These are phyloP conservation scores for Dryobotodes eremita DNA, from an alignment of 2,888 invertebrate species.

Conservation along the genomic window DNA sequence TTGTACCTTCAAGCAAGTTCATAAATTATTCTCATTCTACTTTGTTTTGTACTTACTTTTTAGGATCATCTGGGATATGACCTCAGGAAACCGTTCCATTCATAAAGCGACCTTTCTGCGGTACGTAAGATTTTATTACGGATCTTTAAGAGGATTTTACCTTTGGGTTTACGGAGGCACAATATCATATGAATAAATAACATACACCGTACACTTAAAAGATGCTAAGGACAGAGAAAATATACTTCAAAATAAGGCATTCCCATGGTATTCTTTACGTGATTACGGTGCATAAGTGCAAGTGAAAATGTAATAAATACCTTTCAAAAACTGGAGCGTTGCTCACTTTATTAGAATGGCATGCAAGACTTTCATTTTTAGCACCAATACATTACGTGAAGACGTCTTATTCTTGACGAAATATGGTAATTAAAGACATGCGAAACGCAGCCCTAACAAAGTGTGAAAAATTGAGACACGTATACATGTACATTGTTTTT, in stretches of 20 bases:
- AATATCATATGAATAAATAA: conserved; percentile 61
- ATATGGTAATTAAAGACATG: conserved; percentile 64
- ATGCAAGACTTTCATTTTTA: conserved; percentile 70
- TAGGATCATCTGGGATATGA: conserved; percentile 47
- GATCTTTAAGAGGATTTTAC: conserved; percentile 51
- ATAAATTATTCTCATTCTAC: conserved; percentile 52
- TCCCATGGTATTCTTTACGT: conserved; percentile 42
- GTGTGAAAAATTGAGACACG: conserved; percentile 65
- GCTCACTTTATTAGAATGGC: conserved; percentile 55
- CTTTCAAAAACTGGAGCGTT: conserved; percentile 65
- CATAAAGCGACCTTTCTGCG: conserved; percentile 48
- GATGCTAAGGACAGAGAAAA: conserved; percentile 36
- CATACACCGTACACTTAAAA: conserved; percentile 43
- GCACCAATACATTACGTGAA: conserved; percentile 58
- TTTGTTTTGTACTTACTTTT: conserved; percentile 54
- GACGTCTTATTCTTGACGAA: conserved; percentile 44
- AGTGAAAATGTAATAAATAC: conserved; percentile 67
- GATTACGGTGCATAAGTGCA: conserved; percentile 48
- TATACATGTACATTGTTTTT: conserved; percentile 61
- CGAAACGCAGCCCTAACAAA: conserved; percentile 62
- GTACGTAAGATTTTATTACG: conserved; percentile 65
- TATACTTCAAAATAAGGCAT: conserved; percentile 34
- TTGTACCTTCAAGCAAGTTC: conserved; percentile 22
- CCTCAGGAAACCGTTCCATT: conserved; percentile 48
- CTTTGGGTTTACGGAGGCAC: conserved; percentile 44